Percentiles rank a stretch among this genome's conserved stretches.
Conservation (phyloP, 2,797 vertebrate genomes). For the Premnoplex brunnescens region DNA sequence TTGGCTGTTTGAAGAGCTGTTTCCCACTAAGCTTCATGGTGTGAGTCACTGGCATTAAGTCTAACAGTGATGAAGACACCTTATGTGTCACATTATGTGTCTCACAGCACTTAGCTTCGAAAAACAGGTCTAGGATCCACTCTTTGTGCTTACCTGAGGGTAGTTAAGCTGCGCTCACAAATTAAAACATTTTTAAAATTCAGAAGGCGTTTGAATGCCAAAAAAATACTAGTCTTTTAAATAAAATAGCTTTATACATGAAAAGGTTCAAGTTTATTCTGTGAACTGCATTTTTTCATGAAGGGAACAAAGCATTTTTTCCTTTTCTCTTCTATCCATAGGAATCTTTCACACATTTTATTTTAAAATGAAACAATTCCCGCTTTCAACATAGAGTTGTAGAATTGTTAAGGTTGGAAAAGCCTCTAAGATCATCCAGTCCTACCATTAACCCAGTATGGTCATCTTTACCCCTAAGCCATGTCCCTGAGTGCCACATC, state of each 20-base stretch:
- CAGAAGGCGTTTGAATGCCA: neutral
- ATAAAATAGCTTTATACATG: neutral
- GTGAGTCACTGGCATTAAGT: neutral
- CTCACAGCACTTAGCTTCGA: neutral
- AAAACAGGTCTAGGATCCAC: neutral
- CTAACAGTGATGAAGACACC: neutral
- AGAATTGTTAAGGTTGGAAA: neutral
- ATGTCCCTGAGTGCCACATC: neutral
- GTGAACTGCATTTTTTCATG: neutral
- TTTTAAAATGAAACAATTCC: neutral
- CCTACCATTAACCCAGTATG: neutral
- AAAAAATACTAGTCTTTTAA: neutral
- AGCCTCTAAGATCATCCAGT: neutral
- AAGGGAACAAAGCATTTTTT: neutral
- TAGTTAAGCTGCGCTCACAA: neutral
- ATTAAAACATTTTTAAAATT: neutral
- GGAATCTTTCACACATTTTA: neutral
- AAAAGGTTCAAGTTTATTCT: neutral
- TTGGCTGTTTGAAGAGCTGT: neutral
- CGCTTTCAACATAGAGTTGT: neutral
- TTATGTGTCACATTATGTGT: neutral
- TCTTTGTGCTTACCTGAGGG: neutral
- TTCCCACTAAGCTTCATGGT: neutral
- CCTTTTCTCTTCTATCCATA: neutral
- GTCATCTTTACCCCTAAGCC: neutral